A percentile compares a stretch with the other conserved stretches of the same genome.
Evolutionary conservation across 2,113 vertebrate genomes (phyloP).

Genomic region (Sander vitreus): DNA sequence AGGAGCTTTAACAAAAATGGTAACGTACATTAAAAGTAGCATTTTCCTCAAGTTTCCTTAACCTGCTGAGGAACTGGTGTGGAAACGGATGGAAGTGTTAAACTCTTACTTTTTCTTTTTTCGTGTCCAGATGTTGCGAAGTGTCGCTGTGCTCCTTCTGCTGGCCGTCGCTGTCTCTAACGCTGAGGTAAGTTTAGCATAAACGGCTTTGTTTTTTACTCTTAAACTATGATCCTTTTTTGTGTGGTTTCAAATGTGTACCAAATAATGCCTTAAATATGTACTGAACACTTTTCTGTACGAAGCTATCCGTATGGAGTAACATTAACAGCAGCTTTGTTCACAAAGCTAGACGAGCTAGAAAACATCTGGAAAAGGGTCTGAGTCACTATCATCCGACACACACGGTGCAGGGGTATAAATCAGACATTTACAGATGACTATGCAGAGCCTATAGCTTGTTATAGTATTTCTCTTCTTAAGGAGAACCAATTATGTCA

Average conservation of each 20-base stretch:
- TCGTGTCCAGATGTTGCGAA: constrained; percentile 82
- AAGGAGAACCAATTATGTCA: constrained; percentile 32
- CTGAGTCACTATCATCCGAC: neutral
- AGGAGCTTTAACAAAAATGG: constrained; percentile 65
- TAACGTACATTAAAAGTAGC: constrained; percentile 34
- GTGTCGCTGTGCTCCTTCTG: constrained; percentile 75
- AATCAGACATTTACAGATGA: constrained; percentile 1
- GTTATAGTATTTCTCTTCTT: constrained; percentile 12
- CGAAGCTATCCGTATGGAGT: neutral
- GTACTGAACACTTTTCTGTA: neutral
- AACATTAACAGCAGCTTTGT: constrained; percentile 16
- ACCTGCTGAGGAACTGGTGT: no score
- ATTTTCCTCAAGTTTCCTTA: constrained; percentile 31
- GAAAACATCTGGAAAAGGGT: constrained; percentile 59
- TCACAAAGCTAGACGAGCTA: neutral
- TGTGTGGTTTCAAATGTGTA: neutral
- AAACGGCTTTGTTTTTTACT: neutral
- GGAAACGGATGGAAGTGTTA: neutral
- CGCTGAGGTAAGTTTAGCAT: constrained; percentile 80
- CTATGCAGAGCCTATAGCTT: neutral
- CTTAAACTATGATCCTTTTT: neutral
- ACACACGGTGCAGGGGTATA: neutral
- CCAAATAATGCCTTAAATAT: neutral
- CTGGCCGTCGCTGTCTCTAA: constrained; percentile 69
- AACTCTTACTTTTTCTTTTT: constrained; percentile 47